Conservation (phyloP, 2,113 vertebrate species). For the Phaethon lepturus region DNA sequence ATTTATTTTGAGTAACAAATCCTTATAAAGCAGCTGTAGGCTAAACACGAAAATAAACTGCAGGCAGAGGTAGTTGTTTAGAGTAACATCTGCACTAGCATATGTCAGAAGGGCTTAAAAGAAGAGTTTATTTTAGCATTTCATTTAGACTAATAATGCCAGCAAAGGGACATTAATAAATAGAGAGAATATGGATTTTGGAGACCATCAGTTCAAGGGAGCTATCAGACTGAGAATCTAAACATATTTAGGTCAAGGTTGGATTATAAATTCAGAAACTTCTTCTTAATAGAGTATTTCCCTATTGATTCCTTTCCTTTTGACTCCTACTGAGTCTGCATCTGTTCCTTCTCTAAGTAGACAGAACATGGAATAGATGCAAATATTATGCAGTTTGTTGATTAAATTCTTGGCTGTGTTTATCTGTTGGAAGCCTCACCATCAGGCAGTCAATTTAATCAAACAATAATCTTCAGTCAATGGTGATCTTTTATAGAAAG, state of each 20-base stretch:
- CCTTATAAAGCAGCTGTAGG: not conserved
- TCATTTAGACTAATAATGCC: slow-evolving; percentile 16
- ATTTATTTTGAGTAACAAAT: slow-evolving; percentile 2
- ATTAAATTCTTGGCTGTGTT: slow-evolving; percentile 65
- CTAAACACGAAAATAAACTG: not conserved
- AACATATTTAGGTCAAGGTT: slow-evolving; percentile 67
- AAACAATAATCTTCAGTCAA: slow-evolving; percentile 61
- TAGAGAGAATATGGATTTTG: not conserved
- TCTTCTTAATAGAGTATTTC: slow-evolving; percentile 56
- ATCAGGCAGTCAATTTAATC: slow-evolving; percentile 58
- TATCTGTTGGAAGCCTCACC: slow-evolving; percentile 47
- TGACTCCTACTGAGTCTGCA: slow-evolving; percentile 59
- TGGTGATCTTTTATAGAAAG: slow-evolving; percentile 18
- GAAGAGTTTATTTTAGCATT: slow-evolving; percentile 21
- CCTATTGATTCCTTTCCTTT: slow-evolving; percentile 46
- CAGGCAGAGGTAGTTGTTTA: slow-evolving; percentile 3
- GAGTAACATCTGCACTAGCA: slow-evolving; percentile 44
- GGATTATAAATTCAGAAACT: slow-evolving; percentile 62
- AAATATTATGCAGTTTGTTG: slow-evolving; percentile 66
- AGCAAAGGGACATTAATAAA: not conserved
- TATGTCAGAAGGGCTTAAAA: slow-evolving; percentile 52
- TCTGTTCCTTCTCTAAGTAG: slow-evolving; percentile 63
- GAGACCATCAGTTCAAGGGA: not conserved
- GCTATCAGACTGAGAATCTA: not conserved
- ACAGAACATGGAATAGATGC: slow-evolving; percentile 48